phyloP scores from a whole-genome alignment of 1,140 invertebrate species.

The Drosophila trapezifrons region DNA sequence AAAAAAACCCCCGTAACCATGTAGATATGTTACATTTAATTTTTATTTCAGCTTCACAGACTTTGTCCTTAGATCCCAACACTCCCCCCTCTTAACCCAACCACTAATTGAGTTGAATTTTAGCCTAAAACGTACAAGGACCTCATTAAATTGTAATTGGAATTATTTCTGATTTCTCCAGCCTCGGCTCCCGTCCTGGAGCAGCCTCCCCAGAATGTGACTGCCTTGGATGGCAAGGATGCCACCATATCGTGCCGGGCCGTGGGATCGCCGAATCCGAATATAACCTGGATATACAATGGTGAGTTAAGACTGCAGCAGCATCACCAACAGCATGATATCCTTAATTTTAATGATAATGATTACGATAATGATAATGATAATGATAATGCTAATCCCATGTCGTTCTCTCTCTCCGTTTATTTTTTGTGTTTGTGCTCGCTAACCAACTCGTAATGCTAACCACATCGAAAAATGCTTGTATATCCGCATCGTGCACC shows the following conservation, averaged over 20 bases:
- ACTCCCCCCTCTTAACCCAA: background rate
- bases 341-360: conserved; percentile 7
- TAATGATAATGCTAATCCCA: conserved; percentile 45
- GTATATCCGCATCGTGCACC: conserved; percentile 11
- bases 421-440: conserved; percentile 32
- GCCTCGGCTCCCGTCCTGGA: conserved; percentile 94
- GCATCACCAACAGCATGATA: conserved; percentile 1
- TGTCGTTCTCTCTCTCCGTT: conserved; percentile 40
- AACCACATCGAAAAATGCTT: conserved; percentile 45
- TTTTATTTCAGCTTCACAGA: conserved; percentile 3
- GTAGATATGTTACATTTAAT: too few relatives aligned
- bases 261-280: conserved; percentile 94
- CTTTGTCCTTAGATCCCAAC: background rate
- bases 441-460: conserved; percentile 36
- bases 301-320: conserved; percentile 87
- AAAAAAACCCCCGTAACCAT: too few relatives aligned
- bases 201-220: conserved; percentile 92
- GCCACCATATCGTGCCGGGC: conserved; percentile 94
- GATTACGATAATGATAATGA: conserved; percentile 21
- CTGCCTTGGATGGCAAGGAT: conserved; percentile 96
- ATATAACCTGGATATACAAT: conserved; percentile 95
- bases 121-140: conserved; percentile 11
- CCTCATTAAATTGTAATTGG: background rate
- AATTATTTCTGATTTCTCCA: conserved; percentile 75
- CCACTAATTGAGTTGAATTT: conserved; percentile 11